phyloP scores from a whole-genome alignment of 2,888 invertebrate species.

The Desoria tigrina region DNA sequence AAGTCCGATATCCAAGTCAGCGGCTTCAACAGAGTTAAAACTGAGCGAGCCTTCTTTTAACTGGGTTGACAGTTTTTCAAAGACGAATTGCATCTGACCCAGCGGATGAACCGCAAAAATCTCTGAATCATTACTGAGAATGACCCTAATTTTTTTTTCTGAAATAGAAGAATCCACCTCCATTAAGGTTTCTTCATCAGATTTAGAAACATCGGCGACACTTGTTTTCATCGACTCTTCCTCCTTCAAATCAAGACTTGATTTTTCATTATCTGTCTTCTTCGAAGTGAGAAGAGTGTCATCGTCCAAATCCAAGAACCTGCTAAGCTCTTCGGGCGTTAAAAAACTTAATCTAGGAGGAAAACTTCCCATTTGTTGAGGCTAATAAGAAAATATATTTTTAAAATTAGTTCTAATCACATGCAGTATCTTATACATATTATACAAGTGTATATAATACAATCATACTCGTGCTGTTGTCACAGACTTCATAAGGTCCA shows the following conservation, averaged over 20 bases:
- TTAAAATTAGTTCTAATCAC: background rate
- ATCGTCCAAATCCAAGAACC: background rate
- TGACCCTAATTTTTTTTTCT: background rate
- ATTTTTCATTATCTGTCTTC: background rate
- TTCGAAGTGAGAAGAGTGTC: background rate
- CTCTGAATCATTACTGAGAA: too few relatives aligned
- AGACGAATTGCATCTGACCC: constrained; percentile 16
- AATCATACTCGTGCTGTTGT: constrained; percentile 32
- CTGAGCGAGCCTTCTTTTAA: background rate
- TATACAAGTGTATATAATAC: too few relatives aligned
- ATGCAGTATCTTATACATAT: too few relatives aligned
- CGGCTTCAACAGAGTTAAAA: background rate
- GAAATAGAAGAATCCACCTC: background rate
- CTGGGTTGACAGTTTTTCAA: constrained; percentile 10
- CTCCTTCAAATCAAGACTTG: background rate
- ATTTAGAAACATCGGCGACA: too few relatives aligned
- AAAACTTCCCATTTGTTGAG: constrained; percentile 11
- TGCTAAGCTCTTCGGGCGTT: background rate
- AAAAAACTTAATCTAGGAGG: background rate
- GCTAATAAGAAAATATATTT: background rate
- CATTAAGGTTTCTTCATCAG: background rate
- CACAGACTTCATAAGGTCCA: constrained; percentile 42
- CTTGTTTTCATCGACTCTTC: background rate
- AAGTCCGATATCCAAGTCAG: constrained; percentile 6
- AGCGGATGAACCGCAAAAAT: constrained; percentile 15